Base-by-base conservation (phyloP, 2,113 vertebrate genomes). In the Cacatua alba region DNA sequence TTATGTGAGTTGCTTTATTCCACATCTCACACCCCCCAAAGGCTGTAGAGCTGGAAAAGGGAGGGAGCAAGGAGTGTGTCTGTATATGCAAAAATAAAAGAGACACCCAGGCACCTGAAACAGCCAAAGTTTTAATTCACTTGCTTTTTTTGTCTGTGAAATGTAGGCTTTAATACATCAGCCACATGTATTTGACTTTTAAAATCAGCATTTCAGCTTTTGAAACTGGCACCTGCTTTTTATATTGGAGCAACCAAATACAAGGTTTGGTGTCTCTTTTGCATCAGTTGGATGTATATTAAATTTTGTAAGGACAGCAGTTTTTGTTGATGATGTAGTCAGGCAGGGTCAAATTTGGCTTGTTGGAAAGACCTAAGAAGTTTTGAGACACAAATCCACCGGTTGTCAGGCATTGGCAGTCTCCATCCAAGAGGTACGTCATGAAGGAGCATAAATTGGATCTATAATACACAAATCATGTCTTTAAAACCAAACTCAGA, bases 401-500 rank as follows among this genome's bases (percentile, higher is more conserved):
- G 31, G 13, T 0, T 59, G 9, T 8, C 23, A 41, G 11, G 9
- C 29, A 60, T n/a, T 87, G 70, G 23, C 51, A 64, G 11, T 52
- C 29, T 80, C 76, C 10, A 9, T 52, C 43, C 46, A 35, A 53
- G 26, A 82, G 25, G 3, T 6, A 9, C 17, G 16, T 55, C 17
- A 19, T 37, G 39, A 86, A 72, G 35, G 64, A 55, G 5, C 35
- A 35, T 17, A n/a, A 52, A 62, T 6, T 52, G 3, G 8, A 64
- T 62, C 29, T 57, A 6, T 33, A 76, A 29, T 6, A 64, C 14
- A 4, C 12, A 64, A 90, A 65, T 39, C 0, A 0, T 16, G 9
- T 28, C 33, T 76, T 93, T 60, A 72, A 90, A 88, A 62, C 2
- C 13, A 37, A 63, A 49, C 31, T 43, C 39, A 41, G 18, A 81